A percentile compares a stretch with the other conserved stretches of the same genome.
These are phyloP conservation scores for Habroteleia sp. DNA, from an alignment of 2,888 invertebrate genomes.

Conservation along the genomic window DNA sequence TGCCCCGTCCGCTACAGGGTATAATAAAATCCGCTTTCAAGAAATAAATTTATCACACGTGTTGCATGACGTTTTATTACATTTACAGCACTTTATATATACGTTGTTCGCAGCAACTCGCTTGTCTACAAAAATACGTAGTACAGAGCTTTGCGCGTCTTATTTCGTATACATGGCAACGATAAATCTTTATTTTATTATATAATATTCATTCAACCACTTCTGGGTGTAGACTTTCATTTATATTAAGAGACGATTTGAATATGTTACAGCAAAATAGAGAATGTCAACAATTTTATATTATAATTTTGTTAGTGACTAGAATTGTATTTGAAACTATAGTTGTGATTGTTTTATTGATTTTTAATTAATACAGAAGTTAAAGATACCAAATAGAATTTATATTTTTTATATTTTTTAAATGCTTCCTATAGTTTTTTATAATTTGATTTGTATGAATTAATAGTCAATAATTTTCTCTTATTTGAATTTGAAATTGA, in stretches of 20 bases:
- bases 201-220: neutral
- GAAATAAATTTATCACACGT: constrained; percentile 49
- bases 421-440: too few species aligned
- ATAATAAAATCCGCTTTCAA: constrained; percentile 66
- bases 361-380: too few species aligned
- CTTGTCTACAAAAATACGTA: constrained; percentile 29
- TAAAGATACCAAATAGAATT: too few species aligned
- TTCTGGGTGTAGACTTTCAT: neutral
- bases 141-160: constrained; percentile 11
- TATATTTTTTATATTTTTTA: too few species aligned
- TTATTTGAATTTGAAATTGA: too few species aligned
- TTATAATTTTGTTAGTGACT: too few species aligned
- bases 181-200: constrained; percentile 24
- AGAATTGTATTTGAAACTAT: too few species aligned
- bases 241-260: too few species aligned
- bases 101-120: constrained; percentile 25
- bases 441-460: too few species aligned
- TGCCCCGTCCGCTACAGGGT: constrained; percentile 78
- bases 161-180: neutral
- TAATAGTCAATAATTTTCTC: too few species aligned
- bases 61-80: constrained; percentile 66
- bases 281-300: neutral
- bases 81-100: constrained; percentile 33
- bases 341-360: too few species aligned
- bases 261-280: too few species aligned